phyloP scores from a whole-genome alignment of 1,140 invertebrate species.

The Melanaphis sacchari region DNA sequence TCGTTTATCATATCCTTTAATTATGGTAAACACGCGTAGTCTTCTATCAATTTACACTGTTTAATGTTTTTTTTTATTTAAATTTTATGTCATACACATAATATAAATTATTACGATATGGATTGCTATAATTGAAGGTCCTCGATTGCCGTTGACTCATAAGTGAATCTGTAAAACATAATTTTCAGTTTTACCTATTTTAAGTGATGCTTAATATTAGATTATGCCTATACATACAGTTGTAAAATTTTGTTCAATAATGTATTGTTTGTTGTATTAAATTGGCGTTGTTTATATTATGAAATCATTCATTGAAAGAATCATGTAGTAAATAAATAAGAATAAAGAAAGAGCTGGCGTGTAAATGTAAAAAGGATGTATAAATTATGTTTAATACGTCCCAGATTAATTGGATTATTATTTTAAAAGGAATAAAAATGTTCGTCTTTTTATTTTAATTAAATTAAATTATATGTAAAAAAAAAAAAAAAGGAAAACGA shows the following conservation, averaged over 20 bases:
- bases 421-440: no score
- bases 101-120: neutral
- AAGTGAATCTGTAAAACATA: neutral
- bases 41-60: neutral
- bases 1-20: slow-evolving; percentile 27
- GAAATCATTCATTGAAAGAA: no score
- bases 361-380: no score
- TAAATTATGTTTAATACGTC: no score
- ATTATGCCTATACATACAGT: neutral
- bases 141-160: neutral
- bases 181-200: neutral
- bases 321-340: no score
- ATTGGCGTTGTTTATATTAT: no score
- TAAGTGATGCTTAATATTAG: neutral
- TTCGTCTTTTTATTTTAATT: no score
- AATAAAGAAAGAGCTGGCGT: no score
- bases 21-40: neutral
- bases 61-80: neutral
- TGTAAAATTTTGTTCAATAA: neutral
- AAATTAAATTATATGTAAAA: no score
- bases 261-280: no score
- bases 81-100: neutral
- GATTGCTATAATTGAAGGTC: neutral
- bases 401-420: no score
- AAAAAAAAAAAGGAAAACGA: no score